These are phyloP conservation scores for Bubo bubo DNA, from an alignment of 2,113 vertebrate species.

Conservation along the genomic window DNA sequence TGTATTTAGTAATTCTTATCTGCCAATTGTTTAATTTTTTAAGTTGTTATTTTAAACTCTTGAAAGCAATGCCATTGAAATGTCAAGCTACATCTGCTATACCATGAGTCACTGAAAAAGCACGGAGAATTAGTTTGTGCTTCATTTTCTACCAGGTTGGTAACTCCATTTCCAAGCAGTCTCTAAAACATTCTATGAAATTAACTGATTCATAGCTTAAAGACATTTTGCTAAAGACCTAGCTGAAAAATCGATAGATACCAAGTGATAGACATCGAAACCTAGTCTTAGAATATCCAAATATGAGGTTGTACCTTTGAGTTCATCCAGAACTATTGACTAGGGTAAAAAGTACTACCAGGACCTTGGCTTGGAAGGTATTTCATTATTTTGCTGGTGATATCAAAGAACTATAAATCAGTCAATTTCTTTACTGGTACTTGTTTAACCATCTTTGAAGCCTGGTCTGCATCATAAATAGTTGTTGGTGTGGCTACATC, in stretches of 20 bases:
- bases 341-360: not conserved
- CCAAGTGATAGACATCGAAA: fast-evolving
- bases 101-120: not conserved
- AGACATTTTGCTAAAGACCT: fast-evolving
- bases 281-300: not conserved
- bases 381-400: not conserved
- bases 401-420: fast-evolving
- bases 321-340: not conserved
- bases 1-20: not conserved
- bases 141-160: not conserved
- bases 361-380: not conserved
- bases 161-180: not conserved
- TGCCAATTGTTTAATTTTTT: not conserved
- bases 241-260: not conserved
- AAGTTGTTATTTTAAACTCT: not conserved
- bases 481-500: not conserved
- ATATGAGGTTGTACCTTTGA: not conserved
- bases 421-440: not conserved
- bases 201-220: not conserved
- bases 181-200: not conserved
- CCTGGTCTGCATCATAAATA: fast-evolving
- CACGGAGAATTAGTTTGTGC: not conserved
- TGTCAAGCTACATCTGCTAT: not conserved
- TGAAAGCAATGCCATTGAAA: not conserved
- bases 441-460: fast-evolving